Evolutionary conservation across 2,797 vertebrate species (phyloP), one percentile per base, ranked within the genome.

Genomic region (Acrossocheilus fasciatus): DNA sequence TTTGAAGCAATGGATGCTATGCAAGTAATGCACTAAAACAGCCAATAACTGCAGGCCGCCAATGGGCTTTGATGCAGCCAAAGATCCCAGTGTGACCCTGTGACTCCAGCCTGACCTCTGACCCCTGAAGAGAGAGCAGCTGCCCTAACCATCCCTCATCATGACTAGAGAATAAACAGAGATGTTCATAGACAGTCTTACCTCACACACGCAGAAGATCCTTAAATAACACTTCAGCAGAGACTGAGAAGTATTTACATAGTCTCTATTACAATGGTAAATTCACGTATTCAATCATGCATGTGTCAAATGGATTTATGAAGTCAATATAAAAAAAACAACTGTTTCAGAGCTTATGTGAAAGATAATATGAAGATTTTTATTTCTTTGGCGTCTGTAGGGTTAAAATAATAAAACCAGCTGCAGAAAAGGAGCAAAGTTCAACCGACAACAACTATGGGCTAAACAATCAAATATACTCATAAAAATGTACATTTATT

Each of bases 71-170:
- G 88, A 83, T 79, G 43, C 30, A 86, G 84, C 91, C 36, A 62
- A 43, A 26, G 47, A 91, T 76, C 86, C 73, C 70, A 64, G 64
- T 39, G 81, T 30, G 47, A 81, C 10, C 52, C 26, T 14, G 17
- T 14, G 18, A 91, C 69, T 86, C 76, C 59, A 66, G 52, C 26
- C 86, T 43, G 52, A 82, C 12, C 69, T 59, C 82, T 74, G 77
- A 89, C 76, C 91, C 88, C 90, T 57, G 74, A 41, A 69, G 88
- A 89, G 85, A 17, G n/a, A 89, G 87, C 93, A 93, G 91, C 91
- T 93, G 92, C 87, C 88, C 81, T 72, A 26, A 15, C 15, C n/a
- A 84, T 70, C 77, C 76, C 70, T 39, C 73, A 86, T 69, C 41
- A 17, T 74, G 73, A 79, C 30, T 30, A 20, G 69, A 73, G 78